Evolutionary conservation across 2,797 vertebrate species (phyloP).

Genomic region (Acanthurus tractus): DNA sequence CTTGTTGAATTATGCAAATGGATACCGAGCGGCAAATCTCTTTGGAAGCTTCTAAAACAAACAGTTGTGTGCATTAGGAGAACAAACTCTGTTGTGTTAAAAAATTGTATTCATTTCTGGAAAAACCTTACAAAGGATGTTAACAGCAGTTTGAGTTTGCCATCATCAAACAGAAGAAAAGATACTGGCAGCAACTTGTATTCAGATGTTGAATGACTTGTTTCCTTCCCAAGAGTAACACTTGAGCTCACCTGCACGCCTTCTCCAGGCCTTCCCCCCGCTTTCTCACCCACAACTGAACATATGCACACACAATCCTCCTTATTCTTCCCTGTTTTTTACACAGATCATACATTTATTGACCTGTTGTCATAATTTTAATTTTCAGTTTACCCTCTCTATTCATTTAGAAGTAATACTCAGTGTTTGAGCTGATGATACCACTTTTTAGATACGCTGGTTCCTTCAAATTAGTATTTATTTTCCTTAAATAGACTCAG

Average conservation of each 20-base stretch:
- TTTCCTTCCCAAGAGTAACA: background rate
- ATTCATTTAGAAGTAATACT: background rate
- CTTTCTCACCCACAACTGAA: background rate
- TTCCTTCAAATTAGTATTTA: background rate
- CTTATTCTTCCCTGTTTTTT: background rate
- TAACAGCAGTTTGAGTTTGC: slow-evolving; percentile 19
- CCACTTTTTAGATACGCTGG: too few species aligned
- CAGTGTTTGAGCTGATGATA: background rate
- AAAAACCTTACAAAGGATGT: slow-evolving; percentile 28
- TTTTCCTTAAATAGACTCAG: background rate
- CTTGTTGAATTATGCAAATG: slow-evolving; percentile 62
- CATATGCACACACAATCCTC: background rate
- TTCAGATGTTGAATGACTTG: slow-evolving; percentile 5
- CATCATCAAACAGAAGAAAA: slow-evolving; percentile 29
- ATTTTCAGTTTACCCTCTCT: background rate
- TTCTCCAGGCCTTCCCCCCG: background rate
- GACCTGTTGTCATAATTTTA: background rate
- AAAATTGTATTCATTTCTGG: slow-evolving; percentile 20
- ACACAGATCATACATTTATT: background rate
- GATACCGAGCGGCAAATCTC: slow-evolving; percentile 27
- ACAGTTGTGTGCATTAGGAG: slow-evolving; percentile 43
- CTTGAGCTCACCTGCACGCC: background rate
- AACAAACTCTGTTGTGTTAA: slow-evolving; percentile 31
- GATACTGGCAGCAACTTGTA: background rate
- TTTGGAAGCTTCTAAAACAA: slow-evolving; percentile 51